Base-by-base conservation (phyloP, 2,797 vertebrate genomes). In the Mormyrops attenuatus region DNA sequence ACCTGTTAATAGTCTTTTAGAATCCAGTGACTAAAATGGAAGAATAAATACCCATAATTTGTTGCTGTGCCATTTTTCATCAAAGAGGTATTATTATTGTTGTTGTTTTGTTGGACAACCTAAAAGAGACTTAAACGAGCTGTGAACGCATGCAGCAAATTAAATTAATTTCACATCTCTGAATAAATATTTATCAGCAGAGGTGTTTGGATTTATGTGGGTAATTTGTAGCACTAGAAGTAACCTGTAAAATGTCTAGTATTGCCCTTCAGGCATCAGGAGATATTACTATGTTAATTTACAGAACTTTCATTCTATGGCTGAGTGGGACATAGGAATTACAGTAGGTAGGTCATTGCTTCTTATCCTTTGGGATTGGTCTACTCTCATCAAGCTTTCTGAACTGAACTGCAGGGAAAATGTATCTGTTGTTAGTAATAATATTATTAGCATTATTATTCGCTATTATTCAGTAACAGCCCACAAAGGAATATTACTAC, bases 141-240 rank as follows among this genome's bases (percentile, higher is more conserved):
- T 91, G 89, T 69, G 88, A 87, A 77, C 26, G 90, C 85, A 63
- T 44, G 85, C 89, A 89, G 87, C 90, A 90, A 91, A 90, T 91
- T 88, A 88, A 89, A 92, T 92, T 91, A 89, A 91, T 90, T 90
- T 91, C 60, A 88, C 89, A 82, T 91, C 91, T 91, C 87, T 91
- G 91, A 92, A 92, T 92, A 92, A 92, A 93, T 93, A 93, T 92
- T 92, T 92, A 92, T 92, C 92, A 92, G 92, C 90, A 80, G 73
- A 88, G 87, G 90, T 52, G 82, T 80, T 87, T 90, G 69, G 89
- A 92, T 93, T 92, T 92, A 90, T 91, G 90, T 85, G 89, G 89
- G 90, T 92, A 90, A 92, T 92, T 92, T 88, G 63, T 85, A 88
- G 91, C 85, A 90, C 87, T 88, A 88, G 90, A 91, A 89, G 89